Base-by-base conservation (phyloP, 2,113 vertebrate genomes). In the Apodemus speciosus region DNA sequence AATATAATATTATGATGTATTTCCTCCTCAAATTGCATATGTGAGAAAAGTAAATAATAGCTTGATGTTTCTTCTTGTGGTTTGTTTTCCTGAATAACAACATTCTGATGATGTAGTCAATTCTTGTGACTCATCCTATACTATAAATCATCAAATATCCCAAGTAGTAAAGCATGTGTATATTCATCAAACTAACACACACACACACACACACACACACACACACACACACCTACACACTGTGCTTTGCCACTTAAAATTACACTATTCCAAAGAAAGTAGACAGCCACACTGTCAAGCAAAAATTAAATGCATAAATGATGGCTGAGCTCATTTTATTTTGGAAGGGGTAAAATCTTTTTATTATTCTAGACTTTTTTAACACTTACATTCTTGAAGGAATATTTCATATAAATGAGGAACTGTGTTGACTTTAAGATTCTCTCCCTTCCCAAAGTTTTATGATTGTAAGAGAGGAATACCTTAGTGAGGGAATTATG, bases 351-450 rank as follows among this genome's bases (percentile, higher is more conserved):
- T 2, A 83, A 69, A 69, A 38, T 14, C 14, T 7, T 25, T 21
- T 43, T 49, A 10, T 60, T 27, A 51, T 76, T 68, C 40, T 7
- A 64, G 23, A 81, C 2, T n/a, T 25, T 81, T 88, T 89, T 8
- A 11, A 16, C 18, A 25, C 6, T 35, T 86, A 4, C 5, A 25
- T 11, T 20, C 3, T 27, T 23, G 23, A 11, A 14, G 60, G 11
- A 60, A 30, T 20, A 2, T 46, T 56, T 11, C 27, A 27, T 0
- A 35, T 60, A 2, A 69, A 15, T n/a, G 30, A 9, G 1, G 38
- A 79, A 35, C 0, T 6, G 2, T 16, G 13, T 6, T 60, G 13
- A 3, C 3, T 30, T 2, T 20, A 14, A 9, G 4, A 0, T 14
- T 3, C 60, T 66, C 3, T 9, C 9, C 2, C 4, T 46, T 43